These are phyloP conservation scores for Tympanuchus pallidicinctus DNA, from an alignment of 2,113 vertebrate species.

Conservation along the genomic window DNA sequence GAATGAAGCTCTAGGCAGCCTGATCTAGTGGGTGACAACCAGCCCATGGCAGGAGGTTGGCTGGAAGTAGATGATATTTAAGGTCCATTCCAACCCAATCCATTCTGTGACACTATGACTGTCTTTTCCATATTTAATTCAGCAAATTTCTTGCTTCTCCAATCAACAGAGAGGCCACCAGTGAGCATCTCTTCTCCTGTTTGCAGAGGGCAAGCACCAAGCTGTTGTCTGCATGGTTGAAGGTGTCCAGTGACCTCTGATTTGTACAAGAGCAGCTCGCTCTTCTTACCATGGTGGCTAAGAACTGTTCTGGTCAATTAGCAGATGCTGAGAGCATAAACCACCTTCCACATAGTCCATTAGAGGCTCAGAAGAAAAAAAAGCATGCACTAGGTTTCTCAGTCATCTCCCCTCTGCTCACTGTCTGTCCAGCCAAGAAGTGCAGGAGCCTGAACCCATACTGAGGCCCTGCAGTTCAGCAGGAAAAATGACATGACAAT, in stretches of 20 bases:
- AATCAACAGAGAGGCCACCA: not conserved
- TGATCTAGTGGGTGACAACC: not conserved
- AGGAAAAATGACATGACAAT: not conserved
- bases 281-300: accelerated
- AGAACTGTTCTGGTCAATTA: not conserved
- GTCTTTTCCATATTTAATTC: not conserved
- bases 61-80: not conserved
- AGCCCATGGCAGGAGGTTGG: not conserved
- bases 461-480: not conserved
- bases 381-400: not conserved
- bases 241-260: not conserved
- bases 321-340: constrained; percentile 22
- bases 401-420: constrained; percentile 25
- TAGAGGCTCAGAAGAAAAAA: not conserved
- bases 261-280: not conserved
- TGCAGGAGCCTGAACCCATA: not conserved
- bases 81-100: not conserved
- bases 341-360: not conserved
- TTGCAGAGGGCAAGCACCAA: not conserved
- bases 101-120: not conserved
- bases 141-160: not conserved
- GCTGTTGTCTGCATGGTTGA: not conserved
- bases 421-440: not conserved
- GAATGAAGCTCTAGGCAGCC: not conserved
- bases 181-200: not conserved